Conservation (phyloP, 2,888 invertebrate genomes). For the Drosophila crucigera region DNA sequence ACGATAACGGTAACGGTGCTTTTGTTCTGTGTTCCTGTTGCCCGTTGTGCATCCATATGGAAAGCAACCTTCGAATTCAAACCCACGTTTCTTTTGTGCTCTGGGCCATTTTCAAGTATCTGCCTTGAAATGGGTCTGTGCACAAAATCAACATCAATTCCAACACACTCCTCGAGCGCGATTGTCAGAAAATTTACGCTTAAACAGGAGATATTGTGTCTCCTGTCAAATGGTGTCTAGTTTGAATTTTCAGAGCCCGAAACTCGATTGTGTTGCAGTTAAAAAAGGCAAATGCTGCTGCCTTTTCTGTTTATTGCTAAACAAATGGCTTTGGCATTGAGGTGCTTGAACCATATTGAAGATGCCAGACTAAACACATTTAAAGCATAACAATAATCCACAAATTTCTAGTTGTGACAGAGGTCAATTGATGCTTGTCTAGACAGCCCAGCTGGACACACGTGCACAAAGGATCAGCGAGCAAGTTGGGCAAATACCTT, state of each 20-base stretch:
- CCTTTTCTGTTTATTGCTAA: neutral
- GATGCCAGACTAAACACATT: conserved; percentile 20
- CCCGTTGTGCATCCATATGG: conserved; percentile 48
- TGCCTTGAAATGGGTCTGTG: conserved; percentile 33
- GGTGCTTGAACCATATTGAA: conserved; percentile 25
- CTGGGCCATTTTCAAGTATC: conserved; percentile 31
- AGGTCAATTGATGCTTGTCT: conserved; percentile 46
- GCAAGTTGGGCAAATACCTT: neutral
- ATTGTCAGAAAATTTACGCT: neutral
- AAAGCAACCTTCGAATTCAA: conserved; percentile 45
- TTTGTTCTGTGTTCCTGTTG: conserved; percentile 3
- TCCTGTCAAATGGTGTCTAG: neutral
- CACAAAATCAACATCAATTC: neutral
- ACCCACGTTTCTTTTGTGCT: conserved; percentile 33
- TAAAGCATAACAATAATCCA: conserved; percentile 19
- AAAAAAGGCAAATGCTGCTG: conserved; percentile 18
- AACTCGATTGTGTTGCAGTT: conserved; percentile 14
- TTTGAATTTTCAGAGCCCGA: conserved; percentile 4
- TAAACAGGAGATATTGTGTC: conserved; percentile 1
- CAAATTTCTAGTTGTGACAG: conserved; percentile 39
- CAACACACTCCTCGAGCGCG: neutral
- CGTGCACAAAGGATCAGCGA: neutral
- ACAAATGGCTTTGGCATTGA: conserved; percentile 52
- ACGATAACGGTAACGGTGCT: neutral
- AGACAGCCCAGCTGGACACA: conserved; percentile 22